Percentiles rank a stretch among this genome's conserved stretches.
Conservation (phyloP, 2,888 invertebrate genomes). For the Choreutis nemorana region DNA sequence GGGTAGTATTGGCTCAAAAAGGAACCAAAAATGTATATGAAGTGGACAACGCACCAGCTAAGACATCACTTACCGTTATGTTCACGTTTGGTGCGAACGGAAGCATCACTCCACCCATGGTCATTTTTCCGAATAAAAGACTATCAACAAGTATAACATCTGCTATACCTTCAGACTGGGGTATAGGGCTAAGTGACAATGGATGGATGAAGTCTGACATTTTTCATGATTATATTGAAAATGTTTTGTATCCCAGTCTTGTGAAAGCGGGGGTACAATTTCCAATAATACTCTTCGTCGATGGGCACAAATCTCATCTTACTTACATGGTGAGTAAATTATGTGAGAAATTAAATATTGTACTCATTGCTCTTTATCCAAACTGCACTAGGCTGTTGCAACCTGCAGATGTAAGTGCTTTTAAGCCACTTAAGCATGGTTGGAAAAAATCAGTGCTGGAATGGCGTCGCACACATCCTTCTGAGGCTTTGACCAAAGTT, state of each 20-base stretch:
- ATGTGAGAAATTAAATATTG: conserved; percentile 12
- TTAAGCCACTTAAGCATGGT: conserved; percentile 12
- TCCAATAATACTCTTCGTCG: conserved; percentile 15
- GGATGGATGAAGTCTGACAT: conserved; percentile 15
- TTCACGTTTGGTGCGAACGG: conserved; percentile 16
- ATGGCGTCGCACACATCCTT: too few relatives aligned
- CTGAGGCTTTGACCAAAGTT: conserved; percentile 15
- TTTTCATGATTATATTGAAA: conserved; percentile 18
- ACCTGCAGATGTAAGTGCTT: conserved; percentile 15
- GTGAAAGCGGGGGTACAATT: conserved; percentile 11
- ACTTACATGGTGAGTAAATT: conserved; percentile 12
- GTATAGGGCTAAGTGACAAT: conserved; percentile 12
- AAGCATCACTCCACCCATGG: conserved; percentile 11
- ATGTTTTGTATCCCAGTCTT: conserved; percentile 16
- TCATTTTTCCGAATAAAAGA: conserved; percentile 11
- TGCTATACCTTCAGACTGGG: conserved; percentile 16
- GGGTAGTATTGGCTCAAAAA: conserved; percentile 17
- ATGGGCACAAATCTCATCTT: conserved; percentile 18
- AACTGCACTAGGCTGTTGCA: conserved; percentile 8
- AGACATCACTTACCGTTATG: conserved; percentile 20
- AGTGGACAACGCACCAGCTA: conserved; percentile 17
- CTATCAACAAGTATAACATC: conserved; percentile 10
- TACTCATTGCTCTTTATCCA: conserved; percentile 12
- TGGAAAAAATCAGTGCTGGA: too few relatives aligned
- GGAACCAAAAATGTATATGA: conserved; percentile 16